phyloP scores from a whole-genome alignment of 2,113 vertebrate genomes.

The Sardina pilchardus region DNA sequence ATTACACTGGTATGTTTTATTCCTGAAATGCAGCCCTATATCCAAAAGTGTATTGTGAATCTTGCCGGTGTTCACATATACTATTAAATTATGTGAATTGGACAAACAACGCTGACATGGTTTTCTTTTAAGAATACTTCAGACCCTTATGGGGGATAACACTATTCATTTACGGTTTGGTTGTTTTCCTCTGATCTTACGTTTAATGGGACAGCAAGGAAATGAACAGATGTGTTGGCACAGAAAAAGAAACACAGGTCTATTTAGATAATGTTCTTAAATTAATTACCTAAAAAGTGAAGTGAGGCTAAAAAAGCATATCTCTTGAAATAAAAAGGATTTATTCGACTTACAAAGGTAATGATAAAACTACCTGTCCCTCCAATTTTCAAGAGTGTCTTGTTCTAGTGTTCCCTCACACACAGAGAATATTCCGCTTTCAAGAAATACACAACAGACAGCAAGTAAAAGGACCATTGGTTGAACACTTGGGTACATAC shows the following conservation, averaged over 20 bases:
- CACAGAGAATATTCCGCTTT: conserved; percentile 47
- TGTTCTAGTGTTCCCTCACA: conserved; percentile 67
- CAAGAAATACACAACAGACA: conserved; percentile 53
- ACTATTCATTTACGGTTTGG: background rate
- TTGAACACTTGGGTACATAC: conserved; percentile 66
- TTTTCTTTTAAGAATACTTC: background rate
- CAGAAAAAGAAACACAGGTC: background rate
- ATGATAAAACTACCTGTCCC: conserved; percentile 79
- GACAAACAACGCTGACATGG: background rate
- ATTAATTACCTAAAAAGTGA: conserved; percentile 9
- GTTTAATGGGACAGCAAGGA: background rate
- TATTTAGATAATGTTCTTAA: background rate
- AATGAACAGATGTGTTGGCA: background rate
- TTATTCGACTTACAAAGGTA: conserved; percentile 90
- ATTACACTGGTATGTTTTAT: background rate
- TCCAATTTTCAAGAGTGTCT: conserved; percentile 70
- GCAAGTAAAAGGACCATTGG: conserved; percentile 29
- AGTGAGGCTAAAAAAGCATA: conserved; percentile 43
- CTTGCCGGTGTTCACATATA: background rate
- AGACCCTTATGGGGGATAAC: background rate
- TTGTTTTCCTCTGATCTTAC: background rate
- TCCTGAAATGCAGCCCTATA: background rate
- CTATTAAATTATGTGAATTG: background rate
- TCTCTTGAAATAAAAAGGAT: conserved; percentile 80
- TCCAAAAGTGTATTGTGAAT: background rate